Evolutionary conservation across 2,113 vertebrate species (phyloP), one percentile per base, ranked within the genome.

Genomic region (Jaculus jaculus): DNA sequence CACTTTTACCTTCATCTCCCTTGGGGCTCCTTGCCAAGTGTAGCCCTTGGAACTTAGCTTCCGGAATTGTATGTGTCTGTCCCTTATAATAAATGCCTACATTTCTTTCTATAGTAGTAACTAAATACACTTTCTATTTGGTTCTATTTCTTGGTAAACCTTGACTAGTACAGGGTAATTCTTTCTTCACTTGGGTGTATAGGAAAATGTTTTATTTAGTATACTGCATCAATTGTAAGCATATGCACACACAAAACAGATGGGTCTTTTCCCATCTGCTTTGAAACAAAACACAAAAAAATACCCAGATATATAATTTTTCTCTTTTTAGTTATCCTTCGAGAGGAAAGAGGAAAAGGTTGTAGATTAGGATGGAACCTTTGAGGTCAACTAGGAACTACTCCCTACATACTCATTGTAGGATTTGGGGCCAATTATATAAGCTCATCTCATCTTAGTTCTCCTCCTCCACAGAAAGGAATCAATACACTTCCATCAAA

Each of bases 201-300:
- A 20, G 63, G 39, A 37, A 80, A 82, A 92, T 11, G 18, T 61
- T 87, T 92, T 85, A 87, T 66, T 84, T 88, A 89, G 32, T 21
- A 69, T 3, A 54, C 23, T 54, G 71, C 10, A 89, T 16, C 37
- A 91, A 32, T 32, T 75, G 0, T 34, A 92, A 79, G 4, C 20
- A 80, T 7, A 63, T 47, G 7, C 10, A 73, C 28, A 79, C 3
- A 42, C 10, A 34, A 16, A 79, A 87, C 37, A 39, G 8, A 65
- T 37, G 30, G 10, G 10, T 51, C 28, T 85, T 42, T 30, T 84
- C 39, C 2, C 9, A 85, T 84, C 28, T 80, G 3, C 60, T 88
- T 79, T 34, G 68, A 5, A 61, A 83, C 61, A 89, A 47, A 78
- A 28, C 3, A 88, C 28, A 77, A 60, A 89, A 60, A 89, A 12